phyloP scores from a whole-genome alignment of 2,797 vertebrate species.

The Dendrocincla tyrannina region DNA sequence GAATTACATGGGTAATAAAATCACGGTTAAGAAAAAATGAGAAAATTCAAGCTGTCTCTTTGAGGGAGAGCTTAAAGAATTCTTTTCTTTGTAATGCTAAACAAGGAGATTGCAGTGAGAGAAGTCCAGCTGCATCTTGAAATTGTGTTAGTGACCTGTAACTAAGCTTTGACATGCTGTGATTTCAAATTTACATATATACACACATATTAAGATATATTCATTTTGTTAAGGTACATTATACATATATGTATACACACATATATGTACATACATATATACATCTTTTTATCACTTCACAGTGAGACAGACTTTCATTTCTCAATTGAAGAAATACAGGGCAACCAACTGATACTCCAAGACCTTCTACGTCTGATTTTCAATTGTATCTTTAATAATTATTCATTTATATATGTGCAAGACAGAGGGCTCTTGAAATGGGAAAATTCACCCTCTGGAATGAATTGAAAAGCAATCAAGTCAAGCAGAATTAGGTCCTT shows the following conservation, averaged over 20 bases:
- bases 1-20: not conserved
- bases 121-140: conserved; percentile 20
- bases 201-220: not conserved
- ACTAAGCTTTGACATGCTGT: conserved; percentile 29
- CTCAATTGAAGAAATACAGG: not conserved
- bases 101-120: not conserved
- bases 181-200: conserved; percentile 9
- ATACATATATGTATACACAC: not conserved
- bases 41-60: not conserved
- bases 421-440: not conserved
- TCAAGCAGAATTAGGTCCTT: not conserved
- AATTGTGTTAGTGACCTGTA: not conserved
- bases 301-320: conserved; percentile 1
- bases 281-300: conserved; percentile 39
- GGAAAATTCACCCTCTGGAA: not conserved
- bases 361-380: not conserved
- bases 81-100: not conserved
- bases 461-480: not conserved
- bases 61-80: not conserved
- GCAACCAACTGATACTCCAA: not conserved
- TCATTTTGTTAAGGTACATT: not conserved
- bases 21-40: conserved; percentile 25
- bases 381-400: not conserved
- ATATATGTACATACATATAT: not conserved
- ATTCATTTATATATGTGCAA: not conserved